phyloP scores from a whole-genome alignment of 2,113 vertebrate species.

The Cyrtonyx montezumae region DNA sequence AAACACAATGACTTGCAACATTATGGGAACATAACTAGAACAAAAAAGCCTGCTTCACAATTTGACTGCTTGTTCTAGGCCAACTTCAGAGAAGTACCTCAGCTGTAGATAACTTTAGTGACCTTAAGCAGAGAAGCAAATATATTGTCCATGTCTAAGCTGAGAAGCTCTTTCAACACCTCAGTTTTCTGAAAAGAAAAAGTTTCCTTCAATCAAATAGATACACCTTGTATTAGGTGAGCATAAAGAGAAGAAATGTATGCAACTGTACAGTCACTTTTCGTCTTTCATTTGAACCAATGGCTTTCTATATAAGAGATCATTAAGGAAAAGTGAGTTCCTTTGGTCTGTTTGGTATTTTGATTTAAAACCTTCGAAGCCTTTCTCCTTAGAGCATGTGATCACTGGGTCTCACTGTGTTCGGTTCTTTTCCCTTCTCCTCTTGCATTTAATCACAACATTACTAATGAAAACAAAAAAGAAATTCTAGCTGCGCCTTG shows the following conservation, averaged over 20 bases:
- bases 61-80: background rate
- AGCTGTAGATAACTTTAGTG: background rate
- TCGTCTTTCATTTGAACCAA: background rate
- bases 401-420: background rate
- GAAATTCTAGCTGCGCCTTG: constrained; percentile 58
- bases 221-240: background rate
- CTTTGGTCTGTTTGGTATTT: background rate
- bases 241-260: background rate
- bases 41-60: background rate
- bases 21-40: background rate
- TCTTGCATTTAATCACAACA: constrained; percentile 55
- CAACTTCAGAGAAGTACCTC: background rate
- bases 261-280: background rate
- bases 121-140: background rate
- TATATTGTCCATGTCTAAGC: background rate
- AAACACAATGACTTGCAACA: background rate
- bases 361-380: constrained; percentile 50
- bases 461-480: constrained; percentile 79
- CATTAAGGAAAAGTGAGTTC: constrained; percentile 38
- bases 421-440: constrained; percentile 25
- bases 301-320: background rate
- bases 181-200: constrained; percentile 3
- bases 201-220: background rate
- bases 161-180: background rate
- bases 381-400: background rate